Percentiles rank a stretch among this genome's conserved stretches.
phyloP scores from a whole-genome alignment of 2,797 vertebrate species.

The Eutrigla gurnardus region DNA sequence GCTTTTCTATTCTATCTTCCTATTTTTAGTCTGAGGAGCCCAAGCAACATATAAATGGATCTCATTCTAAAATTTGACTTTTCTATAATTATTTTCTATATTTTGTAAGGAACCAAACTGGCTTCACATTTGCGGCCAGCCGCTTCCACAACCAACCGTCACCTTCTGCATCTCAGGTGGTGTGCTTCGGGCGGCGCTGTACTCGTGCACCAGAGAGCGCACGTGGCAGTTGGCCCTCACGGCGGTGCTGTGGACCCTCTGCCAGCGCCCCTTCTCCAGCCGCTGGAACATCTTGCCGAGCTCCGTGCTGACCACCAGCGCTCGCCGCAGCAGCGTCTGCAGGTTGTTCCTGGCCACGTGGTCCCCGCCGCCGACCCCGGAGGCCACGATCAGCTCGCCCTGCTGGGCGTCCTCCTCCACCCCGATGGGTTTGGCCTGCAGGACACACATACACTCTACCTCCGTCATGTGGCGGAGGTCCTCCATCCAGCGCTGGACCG shows the following conservation, averaged over 20 bases:
- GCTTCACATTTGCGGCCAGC: not conserved
- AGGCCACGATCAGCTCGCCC: constrained; percentile 89
- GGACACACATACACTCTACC: constrained; percentile 98
- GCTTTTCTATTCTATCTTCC: not conserved
- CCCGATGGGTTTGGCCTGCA: constrained; percentile 96
- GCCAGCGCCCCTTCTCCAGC: constrained; percentile 94
- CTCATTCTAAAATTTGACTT: not conserved
- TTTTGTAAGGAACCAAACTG: not conserved
- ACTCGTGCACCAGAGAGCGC: constrained; percentile 92
- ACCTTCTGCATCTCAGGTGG: constrained; percentile 92
- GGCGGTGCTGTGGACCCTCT: constrained; percentile 93
- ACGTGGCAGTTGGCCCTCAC: constrained; percentile 93
- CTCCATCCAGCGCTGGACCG: constrained; percentile 98
- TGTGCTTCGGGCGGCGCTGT: constrained; percentile 79
- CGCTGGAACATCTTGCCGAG: constrained; percentile 94
- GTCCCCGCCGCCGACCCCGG: constrained; percentile 70
- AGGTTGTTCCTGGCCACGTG: constrained; percentile 87
- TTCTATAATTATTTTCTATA: too few species aligned
- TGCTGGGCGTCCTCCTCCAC: constrained; percentile 90
- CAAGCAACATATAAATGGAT: not conserved
- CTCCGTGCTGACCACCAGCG: constrained; percentile 95
- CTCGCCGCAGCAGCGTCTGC: constrained; percentile 91
- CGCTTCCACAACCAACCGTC: not conserved
- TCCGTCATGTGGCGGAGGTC: constrained; percentile 97
- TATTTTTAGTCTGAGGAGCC: not conserved